phyloP scores from a whole-genome alignment of 2,113 vertebrate genomes.

The Campylomormyrus tamandua region DNA sequence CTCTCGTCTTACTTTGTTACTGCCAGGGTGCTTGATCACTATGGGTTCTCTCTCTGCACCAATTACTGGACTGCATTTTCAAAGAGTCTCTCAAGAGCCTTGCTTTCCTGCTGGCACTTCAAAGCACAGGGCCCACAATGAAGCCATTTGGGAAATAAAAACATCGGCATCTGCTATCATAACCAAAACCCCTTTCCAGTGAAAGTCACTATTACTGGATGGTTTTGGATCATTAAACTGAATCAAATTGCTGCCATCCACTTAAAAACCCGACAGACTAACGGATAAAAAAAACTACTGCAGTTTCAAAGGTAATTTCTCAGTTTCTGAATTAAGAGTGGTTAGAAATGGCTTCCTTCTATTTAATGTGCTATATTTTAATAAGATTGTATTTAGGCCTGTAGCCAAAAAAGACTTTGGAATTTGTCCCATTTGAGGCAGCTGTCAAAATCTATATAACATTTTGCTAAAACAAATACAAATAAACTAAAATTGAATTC shows the following conservation, averaged over 20 bases:
- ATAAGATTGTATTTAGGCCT: neutral
- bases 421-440: neutral
- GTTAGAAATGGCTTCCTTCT: neutral
- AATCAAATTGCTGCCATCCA: neutral
- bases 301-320: neutral
- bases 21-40: conserved; percentile 2
- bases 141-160: neutral
- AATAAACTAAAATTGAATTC: neutral
- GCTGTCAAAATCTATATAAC: neutral
- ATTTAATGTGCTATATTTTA: neutral
- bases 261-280: neutral
- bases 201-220: neutral
- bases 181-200: neutral
- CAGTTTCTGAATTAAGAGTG: neutral
- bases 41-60: neutral
- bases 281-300: neutral
- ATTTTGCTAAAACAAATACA: neutral
- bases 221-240: conserved; percentile 1
- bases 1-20: conserved; percentile 13
- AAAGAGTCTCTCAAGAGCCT: conserved; percentile 12
- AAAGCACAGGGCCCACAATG: conserved; percentile 4
- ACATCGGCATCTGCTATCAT: neutral
- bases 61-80: conserved; percentile 19
- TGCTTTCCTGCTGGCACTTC: conserved; percentile 2
- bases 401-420: neutral